Percentiles rank a stretch among this genome's conserved stretches.
phyloP scores from a whole-genome alignment of 2,888 invertebrate genomes.

The Pteria penguin region DNA sequence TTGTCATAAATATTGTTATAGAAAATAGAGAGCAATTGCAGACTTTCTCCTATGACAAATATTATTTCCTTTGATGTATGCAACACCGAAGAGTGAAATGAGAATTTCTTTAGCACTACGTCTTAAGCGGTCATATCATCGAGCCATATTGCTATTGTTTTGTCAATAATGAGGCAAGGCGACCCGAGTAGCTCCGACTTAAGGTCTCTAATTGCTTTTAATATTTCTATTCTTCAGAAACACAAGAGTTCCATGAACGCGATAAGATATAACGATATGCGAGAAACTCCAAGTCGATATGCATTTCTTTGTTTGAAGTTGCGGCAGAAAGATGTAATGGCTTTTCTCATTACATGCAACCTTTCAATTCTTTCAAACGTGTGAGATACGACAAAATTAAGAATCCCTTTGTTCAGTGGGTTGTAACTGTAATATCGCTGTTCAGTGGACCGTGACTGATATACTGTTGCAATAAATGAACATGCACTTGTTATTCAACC shows the following conservation, averaged over 20 bases:
- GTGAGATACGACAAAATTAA: no score
- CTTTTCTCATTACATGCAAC: no score
- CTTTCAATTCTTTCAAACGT: no score
- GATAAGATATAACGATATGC: background rate
- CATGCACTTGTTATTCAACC: no score
- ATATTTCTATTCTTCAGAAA: slow-evolving; percentile 7
- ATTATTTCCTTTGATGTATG: background rate
- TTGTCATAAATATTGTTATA: background rate
- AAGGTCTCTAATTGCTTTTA: slow-evolving; percentile 12
- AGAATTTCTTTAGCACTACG: background rate
- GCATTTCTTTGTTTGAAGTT: background rate
- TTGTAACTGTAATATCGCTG: no score
- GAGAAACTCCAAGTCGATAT: background rate
- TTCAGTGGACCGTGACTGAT: no score
- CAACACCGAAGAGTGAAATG: background rate
- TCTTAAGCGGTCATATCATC: background rate
- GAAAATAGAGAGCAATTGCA: background rate
- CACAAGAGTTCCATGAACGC: background rate
- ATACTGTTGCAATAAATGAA: no score
- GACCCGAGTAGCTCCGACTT: background rate
- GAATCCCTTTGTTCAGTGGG: no score
- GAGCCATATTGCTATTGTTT: background rate
- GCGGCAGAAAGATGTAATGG: background rate
- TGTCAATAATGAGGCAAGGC: background rate
- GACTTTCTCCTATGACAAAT: background rate